phyloP scores from a whole-genome alignment of 2,888 invertebrate species.

The Idaea aversata region DNA sequence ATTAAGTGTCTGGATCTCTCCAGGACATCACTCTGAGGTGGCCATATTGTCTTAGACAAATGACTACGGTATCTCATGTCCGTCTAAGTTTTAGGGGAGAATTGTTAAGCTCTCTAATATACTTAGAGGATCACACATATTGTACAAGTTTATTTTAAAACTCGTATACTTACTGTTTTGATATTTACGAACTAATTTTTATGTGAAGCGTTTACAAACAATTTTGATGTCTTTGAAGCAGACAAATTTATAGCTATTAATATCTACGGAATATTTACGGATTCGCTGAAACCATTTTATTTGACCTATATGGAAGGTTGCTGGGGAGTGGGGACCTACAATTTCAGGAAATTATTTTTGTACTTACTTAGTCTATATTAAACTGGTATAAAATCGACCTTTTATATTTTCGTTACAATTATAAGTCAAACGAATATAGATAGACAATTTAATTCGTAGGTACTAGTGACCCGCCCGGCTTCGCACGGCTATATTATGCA shows the following conservation, averaged over 20 bases:
- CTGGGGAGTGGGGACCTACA: not conserved
- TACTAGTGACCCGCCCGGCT: too few species aligned
- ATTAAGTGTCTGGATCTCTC: conserved; percentile 32
- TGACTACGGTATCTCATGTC: conserved; percentile 28
- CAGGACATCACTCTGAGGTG: conserved; percentile 32
- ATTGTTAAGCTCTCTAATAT: not conserved
- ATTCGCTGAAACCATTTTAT: not conserved
- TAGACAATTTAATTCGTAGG: not conserved
- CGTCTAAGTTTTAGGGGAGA: conserved; percentile 22
- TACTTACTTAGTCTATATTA: not conserved
- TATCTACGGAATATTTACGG: not conserved
- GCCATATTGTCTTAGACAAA: conserved; percentile 33
- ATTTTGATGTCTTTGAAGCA: not conserved
- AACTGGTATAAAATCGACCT: not conserved
- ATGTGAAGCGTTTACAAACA: too few species aligned
- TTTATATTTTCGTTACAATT: not conserved
- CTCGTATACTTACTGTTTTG: too few species aligned
- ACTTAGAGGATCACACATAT: too few species aligned
- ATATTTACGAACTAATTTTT: too few species aligned
- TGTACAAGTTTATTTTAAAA: too few species aligned
- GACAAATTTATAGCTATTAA: not conserved
- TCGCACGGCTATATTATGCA: too few species aligned
- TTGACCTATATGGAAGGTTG: not conserved
- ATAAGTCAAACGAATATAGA: not conserved
- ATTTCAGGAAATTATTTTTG: not conserved